These are phyloP conservation scores for Tinamus guttatus DNA, from an alignment of 2,113 vertebrate species.

Conservation along the genomic window DNA sequence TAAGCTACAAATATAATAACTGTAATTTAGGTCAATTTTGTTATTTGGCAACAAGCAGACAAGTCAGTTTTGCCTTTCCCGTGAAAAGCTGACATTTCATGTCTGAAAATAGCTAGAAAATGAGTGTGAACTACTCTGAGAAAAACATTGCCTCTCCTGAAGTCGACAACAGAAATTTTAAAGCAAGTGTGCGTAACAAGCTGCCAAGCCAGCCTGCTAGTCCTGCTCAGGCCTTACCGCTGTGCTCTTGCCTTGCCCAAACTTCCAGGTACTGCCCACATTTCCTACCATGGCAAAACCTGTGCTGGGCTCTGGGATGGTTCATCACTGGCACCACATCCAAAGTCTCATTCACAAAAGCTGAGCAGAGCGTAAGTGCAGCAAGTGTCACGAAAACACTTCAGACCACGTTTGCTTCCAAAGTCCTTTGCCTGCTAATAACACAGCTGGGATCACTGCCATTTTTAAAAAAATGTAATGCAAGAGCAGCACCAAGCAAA, in stretches of 20 bases:
- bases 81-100: constrained; percentile 35
- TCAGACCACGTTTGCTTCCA: neutral
- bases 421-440: neutral
- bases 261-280: neutral
- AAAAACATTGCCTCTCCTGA: constrained; percentile 24
- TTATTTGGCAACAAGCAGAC: constrained; percentile 10
- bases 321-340: neutral
- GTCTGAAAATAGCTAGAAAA: constrained; percentile 32
- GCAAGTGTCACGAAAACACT: neutral
- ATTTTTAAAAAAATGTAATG: neutral
- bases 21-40: constrained; percentile 43
- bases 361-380: neutral
- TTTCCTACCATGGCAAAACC: neutral
- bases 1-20: constrained; percentile 37
- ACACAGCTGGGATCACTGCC: neutral
- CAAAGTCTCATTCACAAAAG: neutral
- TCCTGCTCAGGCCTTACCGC: neutral
- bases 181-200: neutral
- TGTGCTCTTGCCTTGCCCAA: neutral
- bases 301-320: neutral
- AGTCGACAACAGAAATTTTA: neutral
- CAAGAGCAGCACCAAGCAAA: neutral
- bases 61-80: constrained; percentile 17
- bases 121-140: constrained; percentile 9
- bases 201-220: neutral